Evolutionary conservation across 1,140 invertebrate species (phyloP).

Genomic region (Ostrea denselamellosa): DNA sequence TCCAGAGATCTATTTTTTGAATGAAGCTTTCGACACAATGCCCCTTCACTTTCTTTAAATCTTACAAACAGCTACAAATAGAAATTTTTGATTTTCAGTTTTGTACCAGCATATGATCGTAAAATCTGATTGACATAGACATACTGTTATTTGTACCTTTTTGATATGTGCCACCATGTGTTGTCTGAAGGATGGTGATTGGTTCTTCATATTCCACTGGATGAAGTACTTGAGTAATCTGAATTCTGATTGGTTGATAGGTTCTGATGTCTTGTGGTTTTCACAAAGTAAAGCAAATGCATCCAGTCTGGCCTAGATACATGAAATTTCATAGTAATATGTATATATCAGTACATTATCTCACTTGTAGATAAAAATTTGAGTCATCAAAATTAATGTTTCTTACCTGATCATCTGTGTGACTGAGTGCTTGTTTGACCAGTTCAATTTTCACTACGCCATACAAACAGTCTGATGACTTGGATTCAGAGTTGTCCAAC

Average conservation of each 20-base stretch:
- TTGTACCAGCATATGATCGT: not conserved
- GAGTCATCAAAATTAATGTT: not conserved
- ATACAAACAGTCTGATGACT: slow-evolving; percentile 65
- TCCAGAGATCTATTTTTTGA: not conserved
- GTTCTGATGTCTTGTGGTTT: slow-evolving; percentile 86
- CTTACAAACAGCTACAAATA: slow-evolving; percentile 36
- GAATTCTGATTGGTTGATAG: slow-evolving; percentile 83
- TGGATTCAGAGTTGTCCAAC: slow-evolving; percentile 54
- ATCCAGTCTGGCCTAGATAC: slow-evolving; percentile 79
- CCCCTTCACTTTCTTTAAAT: slow-evolving; percentile 32
- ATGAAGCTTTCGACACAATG: not conserved
- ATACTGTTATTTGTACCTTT: slow-evolving; percentile 73
- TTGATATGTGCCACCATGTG: slow-evolving; percentile 78
- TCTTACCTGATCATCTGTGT: slow-evolving; percentile 78
- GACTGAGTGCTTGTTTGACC: slow-evolving; percentile 76
- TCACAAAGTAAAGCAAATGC: slow-evolving; percentile 87
- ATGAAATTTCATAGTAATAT: not conserved
- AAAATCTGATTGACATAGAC: too few relatives aligned
- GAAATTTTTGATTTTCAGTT: not conserved
- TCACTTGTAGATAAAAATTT: not conserved
- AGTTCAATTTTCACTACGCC: slow-evolving; percentile 73
- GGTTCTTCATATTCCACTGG: slow-evolving; percentile 85
- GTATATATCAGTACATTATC: not conserved
- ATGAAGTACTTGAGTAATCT: slow-evolving; percentile 85
- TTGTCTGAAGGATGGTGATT: slow-evolving; percentile 83